Conservation (phyloP, 1,140 invertebrate genomes). For the Arion vulgaris region DNA sequence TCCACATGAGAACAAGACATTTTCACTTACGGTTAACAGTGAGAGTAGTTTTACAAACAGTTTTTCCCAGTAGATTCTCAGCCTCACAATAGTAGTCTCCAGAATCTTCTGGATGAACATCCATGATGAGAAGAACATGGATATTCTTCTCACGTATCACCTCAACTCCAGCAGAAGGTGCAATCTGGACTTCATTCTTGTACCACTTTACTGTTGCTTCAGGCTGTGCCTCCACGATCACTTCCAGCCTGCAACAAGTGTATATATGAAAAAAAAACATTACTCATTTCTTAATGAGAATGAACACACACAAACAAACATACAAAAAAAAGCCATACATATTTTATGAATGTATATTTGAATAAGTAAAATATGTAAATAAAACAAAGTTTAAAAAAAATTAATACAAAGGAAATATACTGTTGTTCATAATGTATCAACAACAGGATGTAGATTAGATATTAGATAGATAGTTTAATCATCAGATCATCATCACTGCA, state of each 20-base stretch:
- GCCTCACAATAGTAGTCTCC: conserved; percentile 69
- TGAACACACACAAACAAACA: not conserved
- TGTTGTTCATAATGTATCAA: no score
- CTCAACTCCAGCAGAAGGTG: conserved; percentile 57
- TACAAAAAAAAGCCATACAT: not conserved
- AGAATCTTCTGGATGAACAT: conserved; percentile 66
- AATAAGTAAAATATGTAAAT: no score
- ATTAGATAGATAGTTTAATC: no score
- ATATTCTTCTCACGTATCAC: conserved; percentile 59
- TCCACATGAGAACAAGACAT: no score
- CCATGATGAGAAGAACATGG: conserved; percentile 61
- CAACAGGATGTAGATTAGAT: no score
- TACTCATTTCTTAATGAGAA: not conserved
- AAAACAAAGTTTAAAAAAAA: no score
- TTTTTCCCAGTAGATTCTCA: conserved; percentile 68
- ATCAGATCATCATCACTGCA: no score
- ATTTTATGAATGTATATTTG: not conserved
- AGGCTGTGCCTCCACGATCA: conserved; percentile 63
- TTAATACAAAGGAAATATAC: no score
- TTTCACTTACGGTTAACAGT: conserved; percentile 66
- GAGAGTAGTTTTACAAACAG: conserved; percentile 68
- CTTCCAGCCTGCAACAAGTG: conserved; percentile 57
- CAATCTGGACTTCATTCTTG: conserved; percentile 60
- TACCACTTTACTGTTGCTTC: conserved; percentile 68
- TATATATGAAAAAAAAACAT: not conserved